Evolutionary conservation across 2,113 vertebrate species (phyloP).

Genomic region (Hiodon alosoides): DNA sequence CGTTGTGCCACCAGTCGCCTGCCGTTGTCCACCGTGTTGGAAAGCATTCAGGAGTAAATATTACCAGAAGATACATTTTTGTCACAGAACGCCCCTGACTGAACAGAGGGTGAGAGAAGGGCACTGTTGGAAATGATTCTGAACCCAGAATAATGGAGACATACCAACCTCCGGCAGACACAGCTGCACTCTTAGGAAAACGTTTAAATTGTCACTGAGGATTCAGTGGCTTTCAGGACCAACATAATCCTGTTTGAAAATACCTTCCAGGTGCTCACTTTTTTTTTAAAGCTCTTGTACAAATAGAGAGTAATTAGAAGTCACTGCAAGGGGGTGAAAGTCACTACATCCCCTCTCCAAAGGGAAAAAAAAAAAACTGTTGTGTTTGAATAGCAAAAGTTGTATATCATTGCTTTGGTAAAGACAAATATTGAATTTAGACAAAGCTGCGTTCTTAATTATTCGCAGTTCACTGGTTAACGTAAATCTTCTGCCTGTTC

Average conservation of each 20-base stretch:
- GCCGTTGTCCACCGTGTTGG: not conserved
- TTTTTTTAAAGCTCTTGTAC: constrained; percentile 47
- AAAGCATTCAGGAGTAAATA: not conserved
- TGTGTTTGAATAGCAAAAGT: not conserved
- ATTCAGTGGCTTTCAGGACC: constrained; percentile 44
- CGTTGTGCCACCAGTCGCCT: no score
- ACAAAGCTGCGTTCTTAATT: no score
- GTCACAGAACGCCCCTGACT: not conserved
- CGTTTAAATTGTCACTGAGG: constrained; percentile 40
- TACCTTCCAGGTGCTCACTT: constrained; percentile 43
- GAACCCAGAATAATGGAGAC: not conserved
- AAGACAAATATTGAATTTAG: not conserved
- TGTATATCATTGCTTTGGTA: not conserved
- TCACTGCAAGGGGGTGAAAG: constrained; percentile 41
- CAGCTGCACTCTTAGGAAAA: constrained; percentile 31
- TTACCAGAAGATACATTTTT: not conserved
- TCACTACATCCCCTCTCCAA: not conserved
- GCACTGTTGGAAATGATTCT: not conserved
- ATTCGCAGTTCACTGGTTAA: no score
- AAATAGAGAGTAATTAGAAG: constrained; percentile 56
- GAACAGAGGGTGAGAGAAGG: not conserved
- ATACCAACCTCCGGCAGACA: constrained; percentile 46
- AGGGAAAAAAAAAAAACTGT: not conserved
- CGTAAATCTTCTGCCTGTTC: no score
- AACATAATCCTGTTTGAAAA: constrained; percentile 62